Evolutionary conservation across 1,140 invertebrate genomes (phyloP).

Genomic region (Mya arenaria): DNA sequence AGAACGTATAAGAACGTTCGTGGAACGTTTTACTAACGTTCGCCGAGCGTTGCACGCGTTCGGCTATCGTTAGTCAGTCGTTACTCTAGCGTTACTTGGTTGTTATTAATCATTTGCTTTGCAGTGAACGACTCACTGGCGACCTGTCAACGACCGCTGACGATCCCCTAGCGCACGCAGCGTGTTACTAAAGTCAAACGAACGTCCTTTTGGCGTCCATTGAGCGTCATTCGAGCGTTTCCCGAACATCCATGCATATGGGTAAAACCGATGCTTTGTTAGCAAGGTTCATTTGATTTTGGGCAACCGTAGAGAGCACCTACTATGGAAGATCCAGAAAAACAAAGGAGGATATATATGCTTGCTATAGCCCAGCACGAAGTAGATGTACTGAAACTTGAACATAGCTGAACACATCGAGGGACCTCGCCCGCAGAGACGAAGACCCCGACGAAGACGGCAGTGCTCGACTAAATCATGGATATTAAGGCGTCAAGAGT

Average conservation of each 20-base stretch:
- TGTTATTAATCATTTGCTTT: slow-evolving; percentile 33
- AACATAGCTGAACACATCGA: too few relatives aligned
- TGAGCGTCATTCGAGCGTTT: slow-evolving; percentile 19
- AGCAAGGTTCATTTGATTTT: slow-evolving; percentile 45
- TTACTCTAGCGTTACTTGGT: slow-evolving; percentile 20
- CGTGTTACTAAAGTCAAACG: not conserved
- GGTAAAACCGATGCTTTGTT: too few relatives aligned
- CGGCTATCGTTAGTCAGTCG: slow-evolving; percentile 8
- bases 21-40: slow-evolving; percentile 43
- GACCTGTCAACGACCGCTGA: slow-evolving; percentile 37
- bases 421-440: slow-evolving; percentile 21
- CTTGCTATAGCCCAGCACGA: slow-evolving; percentile 14
- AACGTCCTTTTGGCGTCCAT: too few relatives aligned
- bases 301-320: slow-evolving; percentile 26
- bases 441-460: slow-evolving; percentile 41
- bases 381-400: slow-evolving; percentile 21
- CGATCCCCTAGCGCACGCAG: not conserved
- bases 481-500: slow-evolving; percentile 34
- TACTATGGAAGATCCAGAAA: slow-evolving; percentile 42
- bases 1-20: slow-evolving; percentile 17
- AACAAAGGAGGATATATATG: slow-evolving; percentile 28
- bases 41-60: slow-evolving; percentile 18
- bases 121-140: slow-evolving; percentile 39
- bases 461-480: slow-evolving; percentile 40
- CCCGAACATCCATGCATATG: slow-evolving; percentile 14